Percentiles rank a stretch among this genome's conserved stretches.
These are phyloP conservation scores for Lordiphosa andalusiaca DNA, from an alignment of 2,888 invertebrate genomes.

Conservation along the genomic window DNA sequence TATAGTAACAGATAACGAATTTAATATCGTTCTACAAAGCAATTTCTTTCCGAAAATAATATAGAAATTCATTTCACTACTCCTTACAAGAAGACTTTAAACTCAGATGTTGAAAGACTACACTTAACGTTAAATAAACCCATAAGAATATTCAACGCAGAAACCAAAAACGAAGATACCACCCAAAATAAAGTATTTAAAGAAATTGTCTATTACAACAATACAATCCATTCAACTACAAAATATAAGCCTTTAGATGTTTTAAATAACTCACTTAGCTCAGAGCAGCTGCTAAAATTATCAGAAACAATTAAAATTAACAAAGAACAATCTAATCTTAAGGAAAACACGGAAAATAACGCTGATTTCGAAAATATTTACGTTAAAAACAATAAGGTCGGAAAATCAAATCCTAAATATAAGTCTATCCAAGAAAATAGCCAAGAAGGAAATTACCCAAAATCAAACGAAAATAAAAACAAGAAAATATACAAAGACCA, in stretches of 20 bases:
- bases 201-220: background rate
- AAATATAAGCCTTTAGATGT: slow-evolving; percentile 7
- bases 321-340: slow-evolving; percentile 5
- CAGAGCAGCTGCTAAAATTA: slow-evolving; percentile 7
- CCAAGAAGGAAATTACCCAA: slow-evolving; percentile 1
- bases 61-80: slow-evolving; percentile 2
- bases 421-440: slow-evolving; percentile 1
- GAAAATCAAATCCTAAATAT: slow-evolving; percentile 12
- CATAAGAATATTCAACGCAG: slow-evolving; percentile 5
- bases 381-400: slow-evolving; percentile 4
- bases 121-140: slow-evolving; percentile 5
- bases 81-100: slow-evolving; percentile 4
- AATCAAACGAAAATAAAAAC: background rate
- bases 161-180: slow-evolving; percentile 2
- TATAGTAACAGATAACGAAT: slow-evolving; percentile 7
- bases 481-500: slow-evolving; percentile 14
- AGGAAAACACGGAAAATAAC: background rate
- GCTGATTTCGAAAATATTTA: background rate
- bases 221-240: slow-evolving; percentile 10
- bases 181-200: slow-evolving; percentile 3
- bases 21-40: slow-evolving; percentile 5
- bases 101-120: slow-evolving; percentile 8
- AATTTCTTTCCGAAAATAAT: slow-evolving; percentile 5
- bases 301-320: background rate
- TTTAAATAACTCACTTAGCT: background rate